Percentiles rank a stretch among this genome's conserved stretches.
Conservation (phyloP, 2,888 invertebrate genomes). For the Phortica magna region DNA sequence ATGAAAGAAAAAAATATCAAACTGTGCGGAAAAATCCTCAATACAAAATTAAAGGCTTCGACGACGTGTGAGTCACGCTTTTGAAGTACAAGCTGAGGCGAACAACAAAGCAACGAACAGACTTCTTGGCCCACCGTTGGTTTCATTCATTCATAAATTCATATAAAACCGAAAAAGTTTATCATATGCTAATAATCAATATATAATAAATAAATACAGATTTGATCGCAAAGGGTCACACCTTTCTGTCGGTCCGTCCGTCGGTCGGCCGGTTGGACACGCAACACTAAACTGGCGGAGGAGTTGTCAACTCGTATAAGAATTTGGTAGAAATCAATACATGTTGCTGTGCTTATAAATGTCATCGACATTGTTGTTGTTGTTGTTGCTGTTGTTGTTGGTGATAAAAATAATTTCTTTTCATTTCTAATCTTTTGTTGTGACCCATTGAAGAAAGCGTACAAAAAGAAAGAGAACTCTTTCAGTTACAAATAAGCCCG, state of each 20-base stretch:
- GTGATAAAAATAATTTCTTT: constrained; percentile 12
- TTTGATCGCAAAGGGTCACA: constrained; percentile 17
- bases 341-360: neutral
- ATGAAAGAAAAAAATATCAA: constrained; percentile 41
- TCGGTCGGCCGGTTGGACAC: neutral
- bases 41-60: constrained; percentile 44
- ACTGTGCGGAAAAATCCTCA: constrained; percentile 33
- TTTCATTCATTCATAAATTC: constrained; percentile 24
- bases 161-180: constrained; percentile 1
- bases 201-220: constrained; percentile 20
- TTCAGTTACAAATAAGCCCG: constrained; percentile 66
- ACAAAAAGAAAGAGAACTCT: neutral
- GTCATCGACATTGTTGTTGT: neutral
- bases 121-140: neutral
- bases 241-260: neutral
- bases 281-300: neutral
- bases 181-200: constrained; percentile 26
- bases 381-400: constrained; percentile 28
- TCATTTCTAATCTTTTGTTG: constrained; percentile 27
- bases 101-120: neutral
- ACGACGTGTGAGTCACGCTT: constrained; percentile 66
- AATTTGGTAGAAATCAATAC: constrained; percentile 12
- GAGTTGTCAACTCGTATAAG: neutral
- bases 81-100: constrained; percentile 30
- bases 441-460: constrained; percentile 28